phyloP scores from a whole-genome alignment of 2,888 invertebrate species.

The Ophonus ardosiacus region DNA sequence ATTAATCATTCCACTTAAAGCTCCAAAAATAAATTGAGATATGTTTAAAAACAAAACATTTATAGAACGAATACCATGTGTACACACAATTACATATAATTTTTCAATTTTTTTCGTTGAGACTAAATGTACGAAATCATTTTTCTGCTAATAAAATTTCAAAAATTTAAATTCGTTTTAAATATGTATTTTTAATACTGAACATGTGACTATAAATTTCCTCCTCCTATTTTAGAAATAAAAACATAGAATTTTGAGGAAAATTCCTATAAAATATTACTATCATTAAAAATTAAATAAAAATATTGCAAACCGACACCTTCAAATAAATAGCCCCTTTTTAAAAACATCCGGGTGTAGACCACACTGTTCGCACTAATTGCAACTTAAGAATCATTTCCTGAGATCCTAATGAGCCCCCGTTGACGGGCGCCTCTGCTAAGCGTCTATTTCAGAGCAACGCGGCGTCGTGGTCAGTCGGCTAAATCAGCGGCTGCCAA shows the following conservation, averaged over 20 bases:
- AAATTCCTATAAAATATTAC: too few relatives aligned
- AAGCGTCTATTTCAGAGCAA: slow-evolving; percentile 52
- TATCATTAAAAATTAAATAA: background rate
- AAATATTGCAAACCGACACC: background rate
- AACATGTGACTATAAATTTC: too few relatives aligned
- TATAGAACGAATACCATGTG: background rate
- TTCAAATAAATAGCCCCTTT: background rate
- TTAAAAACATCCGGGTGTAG: background rate
- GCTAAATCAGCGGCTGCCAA: slow-evolving; percentile 51
- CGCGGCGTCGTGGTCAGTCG: slow-evolving; percentile 54
- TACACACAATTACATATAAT: too few relatives aligned
- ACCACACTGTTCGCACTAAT: background rate
- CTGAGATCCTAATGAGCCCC: slow-evolving; percentile 5
- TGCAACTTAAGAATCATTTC: slow-evolving; percentile 3
- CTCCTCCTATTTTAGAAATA: too few relatives aligned
- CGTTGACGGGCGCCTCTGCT: slow-evolving; percentile 44
- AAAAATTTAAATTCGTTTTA: too few relatives aligned
- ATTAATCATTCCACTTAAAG: slow-evolving; percentile 1
- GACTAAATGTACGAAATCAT: too few relatives aligned
- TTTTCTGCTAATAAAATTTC: too few relatives aligned
- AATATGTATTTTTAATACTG: too few relatives aligned
- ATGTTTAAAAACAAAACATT: slow-evolving; percentile 1
- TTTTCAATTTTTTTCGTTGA: too few relatives aligned
- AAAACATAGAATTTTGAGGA: too few relatives aligned
- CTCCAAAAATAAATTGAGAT: background rate